Evolutionary conservation across 2,888 invertebrate species (phyloP).

Genomic region (Loripinus fragilis): DNA sequence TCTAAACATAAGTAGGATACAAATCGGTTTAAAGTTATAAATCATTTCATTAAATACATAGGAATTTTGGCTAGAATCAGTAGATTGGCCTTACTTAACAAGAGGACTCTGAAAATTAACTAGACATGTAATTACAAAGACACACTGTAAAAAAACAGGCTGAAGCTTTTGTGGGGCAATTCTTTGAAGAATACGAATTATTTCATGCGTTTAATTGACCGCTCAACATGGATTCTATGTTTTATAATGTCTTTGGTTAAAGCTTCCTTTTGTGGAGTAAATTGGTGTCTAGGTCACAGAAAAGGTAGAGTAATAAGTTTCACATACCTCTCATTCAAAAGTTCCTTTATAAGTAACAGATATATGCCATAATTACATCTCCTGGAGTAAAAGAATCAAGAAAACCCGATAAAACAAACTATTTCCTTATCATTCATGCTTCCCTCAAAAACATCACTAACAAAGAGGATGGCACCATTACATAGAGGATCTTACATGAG

Average conservation of each 20-base stretch:
- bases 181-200: neutral
- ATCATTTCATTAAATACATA: too few relatives aligned
- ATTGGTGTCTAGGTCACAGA: neutral
- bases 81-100: neutral
- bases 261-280: constrained; percentile 9
- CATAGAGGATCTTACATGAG: too few relatives aligned
- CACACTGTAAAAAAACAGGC: neutral
- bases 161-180: neutral
- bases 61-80: too few relatives aligned
- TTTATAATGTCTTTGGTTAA: neutral
- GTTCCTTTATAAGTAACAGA: neutral
- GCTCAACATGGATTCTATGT: neutral
- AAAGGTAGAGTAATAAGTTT: neutral
- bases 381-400: neutral
- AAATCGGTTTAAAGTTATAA: too few relatives aligned
- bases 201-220: neutral
- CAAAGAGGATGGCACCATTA: constrained; percentile 22
- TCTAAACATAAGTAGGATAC: too few relatives aligned
- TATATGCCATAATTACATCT: neutral
- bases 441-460: constrained; percentile 24
- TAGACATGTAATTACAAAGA: constrained; percentile 3
- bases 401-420: constrained; percentile 2
- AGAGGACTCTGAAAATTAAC: constrained; percentile 1
- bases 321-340: neutral
- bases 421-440: constrained; percentile 24